phyloP scores from a whole-genome alignment of 2,888 invertebrate genomes.

The Steinernema scapterisci region DNA sequence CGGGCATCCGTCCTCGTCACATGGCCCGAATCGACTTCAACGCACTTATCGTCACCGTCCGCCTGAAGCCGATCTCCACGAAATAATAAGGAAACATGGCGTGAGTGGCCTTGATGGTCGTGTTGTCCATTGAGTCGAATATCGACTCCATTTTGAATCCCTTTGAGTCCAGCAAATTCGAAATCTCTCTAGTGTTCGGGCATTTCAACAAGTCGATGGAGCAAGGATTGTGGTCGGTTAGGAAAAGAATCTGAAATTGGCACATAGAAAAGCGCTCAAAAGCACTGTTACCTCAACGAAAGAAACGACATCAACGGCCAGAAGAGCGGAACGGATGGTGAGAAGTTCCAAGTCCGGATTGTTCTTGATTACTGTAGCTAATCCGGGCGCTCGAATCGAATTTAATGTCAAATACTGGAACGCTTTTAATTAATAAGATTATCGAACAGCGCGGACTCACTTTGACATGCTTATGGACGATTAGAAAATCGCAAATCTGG shows the following conservation, averaged over 20 bases:
- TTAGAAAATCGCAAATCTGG: constrained; percentile 4
- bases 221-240: constrained; percentile 4
- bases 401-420: constrained; percentile 10
- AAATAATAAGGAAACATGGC: neutral
- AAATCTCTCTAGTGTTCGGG: neutral
- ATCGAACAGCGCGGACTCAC: neutral
- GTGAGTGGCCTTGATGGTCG: neutral
- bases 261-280: neutral
- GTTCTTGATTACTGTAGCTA: constrained; percentile 11
- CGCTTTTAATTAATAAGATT: neutral
- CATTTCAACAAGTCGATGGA: neutral
- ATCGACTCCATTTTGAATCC: neutral
- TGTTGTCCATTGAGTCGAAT: neutral
- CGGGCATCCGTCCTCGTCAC: no score
- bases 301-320: neutral
- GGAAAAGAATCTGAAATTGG: neutral
- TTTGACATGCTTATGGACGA: constrained; percentile 1
- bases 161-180: neutral
- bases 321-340: neutral
- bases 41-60: neutral
- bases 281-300: neutral
- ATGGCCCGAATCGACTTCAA: no score
- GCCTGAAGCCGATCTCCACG: neutral
- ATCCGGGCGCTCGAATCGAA: neutral
- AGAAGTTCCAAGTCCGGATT: constrained; percentile 11